Evolutionary conservation across 2,888 invertebrate genomes (phyloP).

Genomic region (Alloscopus bannaensis): DNA sequence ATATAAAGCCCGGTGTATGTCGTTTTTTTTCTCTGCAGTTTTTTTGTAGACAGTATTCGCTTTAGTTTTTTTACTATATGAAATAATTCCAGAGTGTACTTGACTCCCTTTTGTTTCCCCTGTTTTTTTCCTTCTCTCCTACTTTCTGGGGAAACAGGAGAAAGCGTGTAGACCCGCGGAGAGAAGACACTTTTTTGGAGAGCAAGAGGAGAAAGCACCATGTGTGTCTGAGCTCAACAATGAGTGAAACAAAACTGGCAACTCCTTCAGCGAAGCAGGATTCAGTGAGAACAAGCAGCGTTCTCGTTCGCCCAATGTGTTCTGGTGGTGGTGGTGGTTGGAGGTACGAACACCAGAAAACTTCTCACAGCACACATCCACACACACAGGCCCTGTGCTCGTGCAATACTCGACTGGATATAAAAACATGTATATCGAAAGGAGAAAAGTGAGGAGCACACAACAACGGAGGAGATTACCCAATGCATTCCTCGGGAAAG

Average conservation of each 20-base stretch:
- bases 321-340: neutral
- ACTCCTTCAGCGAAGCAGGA: neutral
- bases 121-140: neutral
- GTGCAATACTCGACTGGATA: too few species aligned
- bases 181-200: neutral
- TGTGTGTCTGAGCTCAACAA: constrained; percentile 61
- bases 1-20: neutral
- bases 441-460: too few species aligned
- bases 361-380: too few species aligned
- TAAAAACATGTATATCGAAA: too few species aligned
- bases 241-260: constrained; percentile 61
- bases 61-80: too few species aligned
- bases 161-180: neutral
- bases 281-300: neutral
- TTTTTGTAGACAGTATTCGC: too few species aligned
- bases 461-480: too few species aligned
- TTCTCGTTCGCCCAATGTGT: neutral
- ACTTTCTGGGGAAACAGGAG: neutral
- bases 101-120: neutral
- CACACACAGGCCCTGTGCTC: too few species aligned
- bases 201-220: constrained; percentile 57
- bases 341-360: too few species aligned
- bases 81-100: too few species aligned
- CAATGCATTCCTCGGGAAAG: too few species aligned
- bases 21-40: too few species aligned